These are phyloP conservation scores for Pherbina coryleti DNA, from an alignment of 2,888 invertebrate species.

Conservation along the genomic window DNA sequence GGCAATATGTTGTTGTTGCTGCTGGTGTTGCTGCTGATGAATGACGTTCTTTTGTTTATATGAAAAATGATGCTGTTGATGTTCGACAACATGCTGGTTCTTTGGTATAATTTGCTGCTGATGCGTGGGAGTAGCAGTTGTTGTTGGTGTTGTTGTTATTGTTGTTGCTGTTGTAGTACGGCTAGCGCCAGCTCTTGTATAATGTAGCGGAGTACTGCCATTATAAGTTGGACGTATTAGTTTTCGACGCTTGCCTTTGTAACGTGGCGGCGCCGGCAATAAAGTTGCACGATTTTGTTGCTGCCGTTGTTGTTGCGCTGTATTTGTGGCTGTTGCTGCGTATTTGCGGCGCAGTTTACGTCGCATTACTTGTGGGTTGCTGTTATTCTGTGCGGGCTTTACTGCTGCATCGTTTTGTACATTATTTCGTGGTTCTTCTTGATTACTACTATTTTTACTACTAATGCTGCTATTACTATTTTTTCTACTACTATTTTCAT, in stretches of 20 bases:
- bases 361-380: slow-evolving; percentile 51
- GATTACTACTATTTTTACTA: slow-evolving; percentile 59
- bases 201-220: slow-evolving; percentile 50
- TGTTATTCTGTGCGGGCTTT: slow-evolving; percentile 35
- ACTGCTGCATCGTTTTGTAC: slow-evolving; percentile 52
- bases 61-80: slow-evolving; percentile 50
- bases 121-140: slow-evolving; percentile 43
- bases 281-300: slow-evolving; percentile 34
- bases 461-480: slow-evolving; percentile 52
- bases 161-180: slow-evolving; percentile 26
- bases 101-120: slow-evolving; percentile 40
- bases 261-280: slow-evolving; percentile 36
- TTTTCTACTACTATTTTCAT: slow-evolving; percentile 47
- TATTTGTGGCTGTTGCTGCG: slow-evolving; percentile 3
- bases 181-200: neutral
- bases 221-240: slow-evolving; percentile 48
- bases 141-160: slow-evolving; percentile 41
- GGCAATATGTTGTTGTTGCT: slow-evolving; percentile 47
- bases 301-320: slow-evolving; percentile 1
- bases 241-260: slow-evolving; percentile 57
- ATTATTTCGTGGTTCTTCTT: slow-evolving; percentile 51
- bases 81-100: slow-evolving; percentile 38
- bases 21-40: slow-evolving; percentile 50
- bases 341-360: slow-evolving; percentile 61
- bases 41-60: slow-evolving; percentile 41